These are phyloP conservation scores for Cryptocheilus praepositus DNA, from an alignment of 2,888 invertebrate species.

Conservation along the genomic window DNA sequence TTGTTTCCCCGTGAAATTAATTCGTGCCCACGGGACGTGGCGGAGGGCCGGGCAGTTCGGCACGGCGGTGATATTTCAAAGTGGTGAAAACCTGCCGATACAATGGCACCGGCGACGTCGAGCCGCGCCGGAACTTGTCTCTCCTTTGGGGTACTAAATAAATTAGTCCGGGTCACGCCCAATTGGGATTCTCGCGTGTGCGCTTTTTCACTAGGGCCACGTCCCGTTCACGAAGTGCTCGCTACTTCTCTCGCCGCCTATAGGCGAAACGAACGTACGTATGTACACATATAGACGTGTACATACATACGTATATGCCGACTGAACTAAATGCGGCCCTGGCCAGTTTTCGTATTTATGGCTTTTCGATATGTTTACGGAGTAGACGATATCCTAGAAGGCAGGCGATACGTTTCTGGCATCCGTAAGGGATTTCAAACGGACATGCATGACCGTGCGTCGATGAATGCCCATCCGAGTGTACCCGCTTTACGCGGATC, in stretches of 20 bases:
- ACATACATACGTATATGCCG: constrained; percentile 1
- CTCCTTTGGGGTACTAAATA: constrained; percentile 60
- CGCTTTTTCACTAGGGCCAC: constrained; percentile 35
- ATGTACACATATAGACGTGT: constrained; percentile 15
- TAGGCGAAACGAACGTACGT: too few species aligned
- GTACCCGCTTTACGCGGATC: constrained; percentile 34
- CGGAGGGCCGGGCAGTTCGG: constrained; percentile 24
- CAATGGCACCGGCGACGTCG: constrained; percentile 47
- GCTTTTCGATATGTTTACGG: constrained; percentile 31
- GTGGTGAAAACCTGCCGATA: constrained; percentile 64
- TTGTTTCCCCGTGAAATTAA: constrained; percentile 49
- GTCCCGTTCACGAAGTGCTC: constrained; percentile 1
- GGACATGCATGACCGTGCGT: neutral
- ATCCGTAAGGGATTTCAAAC: constrained; percentile 38
- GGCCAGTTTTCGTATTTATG: constrained; percentile 28
- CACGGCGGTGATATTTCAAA: constrained; percentile 60
- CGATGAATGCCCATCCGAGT: neutral
- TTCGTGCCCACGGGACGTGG: constrained; percentile 41
- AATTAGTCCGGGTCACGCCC: constrained; percentile 59
- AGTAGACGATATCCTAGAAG: neutral
- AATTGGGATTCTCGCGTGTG: constrained; percentile 39
- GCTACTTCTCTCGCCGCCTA: neutral
- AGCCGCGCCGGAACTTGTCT: constrained; percentile 39
- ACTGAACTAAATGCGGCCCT: constrained; percentile 19
- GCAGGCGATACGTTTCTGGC: constrained; percentile 20